Evolutionary conservation across 2,888 invertebrate genomes (phyloP).

Genomic region (Acholoe squamosa): DNA sequence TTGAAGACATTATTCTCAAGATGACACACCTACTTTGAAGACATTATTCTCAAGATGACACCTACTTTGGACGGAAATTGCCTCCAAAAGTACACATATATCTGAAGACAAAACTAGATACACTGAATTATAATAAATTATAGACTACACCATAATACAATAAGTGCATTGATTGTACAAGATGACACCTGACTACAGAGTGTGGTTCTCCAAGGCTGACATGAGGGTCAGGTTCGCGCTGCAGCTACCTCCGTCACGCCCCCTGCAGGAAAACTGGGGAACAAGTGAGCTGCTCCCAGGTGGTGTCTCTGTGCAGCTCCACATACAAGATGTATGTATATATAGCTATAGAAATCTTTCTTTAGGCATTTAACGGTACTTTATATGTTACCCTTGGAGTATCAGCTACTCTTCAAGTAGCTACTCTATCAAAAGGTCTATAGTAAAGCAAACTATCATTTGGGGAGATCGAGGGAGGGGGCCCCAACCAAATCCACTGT

Average conservation of each 20-base stretch:
- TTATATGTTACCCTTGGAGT: no score
- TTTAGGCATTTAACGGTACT: background rate
- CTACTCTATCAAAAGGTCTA: no score
- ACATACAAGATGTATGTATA: constrained; percentile 33
- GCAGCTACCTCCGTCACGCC: constrained; percentile 19
- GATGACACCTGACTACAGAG: constrained; percentile 22
- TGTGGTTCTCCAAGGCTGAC: constrained; percentile 62
- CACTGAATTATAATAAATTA: background rate
- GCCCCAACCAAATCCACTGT: no score
- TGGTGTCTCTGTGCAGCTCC: background rate
- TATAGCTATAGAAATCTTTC: background rate
- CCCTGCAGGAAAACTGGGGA: background rate
- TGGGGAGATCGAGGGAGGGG: no score
- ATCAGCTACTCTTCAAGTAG: no score
- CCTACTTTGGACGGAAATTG: no score
- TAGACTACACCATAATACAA: no score
- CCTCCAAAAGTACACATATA: background rate
- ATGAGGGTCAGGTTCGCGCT: constrained; percentile 62
- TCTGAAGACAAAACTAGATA: background rate
- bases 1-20: no score
- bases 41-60: no score
- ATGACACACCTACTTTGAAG: no score
- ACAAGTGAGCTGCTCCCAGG: background rate
- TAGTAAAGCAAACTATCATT: no score
- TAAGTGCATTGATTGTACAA: no score